Percentiles rank a stretch among this genome's conserved stretches.
Evolutionary conservation across 2,888 invertebrate species (phyloP).

Genomic region (Ptycholaimellus sp.): DNA sequence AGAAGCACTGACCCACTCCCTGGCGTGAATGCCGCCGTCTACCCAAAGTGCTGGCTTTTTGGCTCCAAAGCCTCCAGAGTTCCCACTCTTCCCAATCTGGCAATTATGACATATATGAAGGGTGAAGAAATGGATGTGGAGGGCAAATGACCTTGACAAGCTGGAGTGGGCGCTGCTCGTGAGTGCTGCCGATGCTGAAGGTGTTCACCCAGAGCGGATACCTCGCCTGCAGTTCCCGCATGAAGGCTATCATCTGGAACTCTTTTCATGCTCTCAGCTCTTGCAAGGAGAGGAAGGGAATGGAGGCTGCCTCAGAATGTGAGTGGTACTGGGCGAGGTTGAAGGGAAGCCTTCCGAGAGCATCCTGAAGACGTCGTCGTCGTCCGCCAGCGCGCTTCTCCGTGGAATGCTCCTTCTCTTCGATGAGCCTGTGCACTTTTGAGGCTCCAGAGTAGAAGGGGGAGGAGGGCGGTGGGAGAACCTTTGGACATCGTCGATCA

Average conservation of each 20-base stretch:
- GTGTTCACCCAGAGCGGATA: constrained; percentile 2
- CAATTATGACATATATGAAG: background rate
- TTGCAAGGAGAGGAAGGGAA: background rate
- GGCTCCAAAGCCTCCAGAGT: background rate
- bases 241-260: background rate
- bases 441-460: too few relatives aligned
- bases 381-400: too few relatives aligned
- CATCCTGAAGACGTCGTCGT: too few relatives aligned
- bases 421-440: too few relatives aligned
- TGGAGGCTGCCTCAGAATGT: background rate
- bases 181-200: constrained; percentile 4
- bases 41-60: constrained; percentile 13
- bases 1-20: constrained; percentile 18
- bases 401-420: too few relatives aligned
- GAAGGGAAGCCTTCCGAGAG: too few relatives aligned
- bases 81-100: background rate
- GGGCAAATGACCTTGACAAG: constrained; percentile 2
- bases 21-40: constrained; percentile 16
- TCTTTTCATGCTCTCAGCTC: background rate
- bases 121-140: too few relatives aligned
- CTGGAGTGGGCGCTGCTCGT: constrained; percentile 4
- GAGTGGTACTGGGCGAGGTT: background rate
- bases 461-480: too few relatives aligned
- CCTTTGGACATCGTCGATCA: constrained; percentile 22
- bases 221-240: background rate